A percentile compares a stretch with the other conserved stretches of the same genome.
Conservation (phyloP, 2,888 invertebrate genomes). For the Ochlodes sylvanus region DNA sequence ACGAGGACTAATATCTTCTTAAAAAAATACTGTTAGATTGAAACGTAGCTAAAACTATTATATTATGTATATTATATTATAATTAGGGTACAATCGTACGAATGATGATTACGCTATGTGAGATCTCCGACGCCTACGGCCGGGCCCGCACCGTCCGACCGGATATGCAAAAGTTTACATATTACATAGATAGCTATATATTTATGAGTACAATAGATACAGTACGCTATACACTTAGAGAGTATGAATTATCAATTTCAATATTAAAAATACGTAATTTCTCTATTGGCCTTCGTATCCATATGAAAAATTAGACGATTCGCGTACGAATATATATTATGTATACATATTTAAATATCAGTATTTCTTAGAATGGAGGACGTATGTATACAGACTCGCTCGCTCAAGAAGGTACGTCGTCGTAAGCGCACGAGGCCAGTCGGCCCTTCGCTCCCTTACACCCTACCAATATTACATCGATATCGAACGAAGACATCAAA, state of each 20-base stretch:
- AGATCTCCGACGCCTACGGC: slow-evolving; percentile 82
- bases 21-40: slow-evolving; percentile 86
- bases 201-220: slow-evolving; percentile 68
- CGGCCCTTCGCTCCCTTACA: slow-evolving; percentile 79
- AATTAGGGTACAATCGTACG: slow-evolving; percentile 81
- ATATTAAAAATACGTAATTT: slow-evolving; percentile 85
- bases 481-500: slow-evolving; percentile 84
- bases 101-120: slow-evolving; percentile 82
- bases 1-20: slow-evolving; percentile 85
- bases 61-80: slow-evolving; percentile 79
- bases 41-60: slow-evolving; percentile 83
- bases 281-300: slow-evolving; percentile 82
- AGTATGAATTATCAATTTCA: slow-evolving; percentile 82
- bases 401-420: slow-evolving; percentile 84
- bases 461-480: slow-evolving; percentile 78
- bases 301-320: slow-evolving; percentile 82
- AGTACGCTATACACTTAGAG: slow-evolving; percentile 74
- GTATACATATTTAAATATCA: slow-evolving; percentile 83
- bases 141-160: slow-evolving; percentile 78
- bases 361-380: slow-evolving; percentile 83
- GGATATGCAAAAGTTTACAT: slow-evolving; percentile 80
- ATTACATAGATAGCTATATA: slow-evolving; percentile 45
- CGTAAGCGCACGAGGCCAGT: slow-evolving; percentile 81
- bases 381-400: slow-evolving; percentile 84
- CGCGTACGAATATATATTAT: slow-evolving; percentile 82